Evolutionary conservation across 2,797 vertebrate genomes (phyloP), one percentile per base, ranked within the genome.

Genomic region (Acipenser transmontanus): DNA sequence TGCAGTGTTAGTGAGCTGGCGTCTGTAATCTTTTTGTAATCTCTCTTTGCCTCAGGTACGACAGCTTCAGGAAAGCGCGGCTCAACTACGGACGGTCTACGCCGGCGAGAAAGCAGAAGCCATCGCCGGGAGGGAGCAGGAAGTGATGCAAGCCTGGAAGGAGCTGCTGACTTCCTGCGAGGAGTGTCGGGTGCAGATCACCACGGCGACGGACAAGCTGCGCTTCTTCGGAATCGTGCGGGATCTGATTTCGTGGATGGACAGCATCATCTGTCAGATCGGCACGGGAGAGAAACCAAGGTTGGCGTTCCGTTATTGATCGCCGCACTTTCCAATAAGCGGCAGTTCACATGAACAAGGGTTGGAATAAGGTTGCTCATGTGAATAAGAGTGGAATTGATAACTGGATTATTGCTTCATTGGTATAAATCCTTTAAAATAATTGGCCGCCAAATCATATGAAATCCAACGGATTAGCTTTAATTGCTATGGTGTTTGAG

Each of bases 211-310:
- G 0, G 95, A 99, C 51, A 93, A 93, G 77, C 87, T 97, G 71
- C 90, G 90, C 49, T 99, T 99, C 80, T 88, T 92, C 1, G 78
- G 89, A 63, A 62, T 94, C 78, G 93, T 87, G 68, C 84, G 93
- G 0, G 95, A 99, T 66, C 93, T 96, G 65, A 74, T 96, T 63
- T 86, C 92, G 59, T 98, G 96, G 96, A 99, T 98, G 95, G 95
- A 98, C 0, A 91, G 91, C 0, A 85, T 94, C 76, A 82, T 96
- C 59, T 87, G 92, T 73, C 96, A 98, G 89, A 98, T 98, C 1
- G 92, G 90, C 8, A 85, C 93, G 0, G 85, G 89, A 0, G 96
- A 98, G 76, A 98, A 95, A 71, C 95, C 96, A 72, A 95, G 96
- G 96, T 98, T 82, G 49, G 0, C 7, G 14, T 9, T 34, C 20